Percentiles rank a stretch among this genome's conserved stretches.
phyloP scores from a whole-genome alignment of 53 echinoderm and acorn worm species.

The Astropecten irregularis region DNA sequence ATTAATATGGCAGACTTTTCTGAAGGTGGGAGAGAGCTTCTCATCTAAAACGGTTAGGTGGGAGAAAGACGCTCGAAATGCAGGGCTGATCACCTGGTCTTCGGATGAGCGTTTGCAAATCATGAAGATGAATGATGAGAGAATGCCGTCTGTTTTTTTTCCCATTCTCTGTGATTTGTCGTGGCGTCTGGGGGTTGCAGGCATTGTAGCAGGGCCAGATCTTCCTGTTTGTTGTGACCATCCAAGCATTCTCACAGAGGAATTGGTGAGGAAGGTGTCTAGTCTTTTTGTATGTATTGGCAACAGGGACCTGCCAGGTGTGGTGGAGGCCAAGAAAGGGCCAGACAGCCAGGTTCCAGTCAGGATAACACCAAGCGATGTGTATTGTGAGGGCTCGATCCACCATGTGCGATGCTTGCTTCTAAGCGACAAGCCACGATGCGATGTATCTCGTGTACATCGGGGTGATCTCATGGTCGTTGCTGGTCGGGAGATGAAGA shows the following conservation, averaged over 20 bases:
- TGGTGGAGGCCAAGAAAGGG: slow-evolving; percentile 16
- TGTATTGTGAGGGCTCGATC: background rate
- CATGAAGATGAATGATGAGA: slow-evolving; percentile 1
- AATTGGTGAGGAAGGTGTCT: background rate
- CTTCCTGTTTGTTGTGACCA: background rate
- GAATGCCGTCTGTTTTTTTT: slow-evolving; percentile 1
- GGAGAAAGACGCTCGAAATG: background rate
- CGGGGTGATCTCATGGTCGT: background rate
- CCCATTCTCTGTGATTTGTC: background rate
- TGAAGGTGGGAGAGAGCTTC: background rate
- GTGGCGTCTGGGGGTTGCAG: background rate
- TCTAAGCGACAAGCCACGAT: background rate
- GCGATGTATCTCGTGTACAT: background rate
- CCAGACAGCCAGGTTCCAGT: slow-evolving; percentile 6
- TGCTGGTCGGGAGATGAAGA: slow-evolving; percentile 17
- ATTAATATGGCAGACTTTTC: slow-evolving; percentile 3
- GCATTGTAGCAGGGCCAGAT: background rate
- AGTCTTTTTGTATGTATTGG: background rate
- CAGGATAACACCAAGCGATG: background rate
- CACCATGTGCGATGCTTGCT: background rate
- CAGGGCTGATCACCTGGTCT: slow-evolving; percentile 13
- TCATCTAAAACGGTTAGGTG: background rate
- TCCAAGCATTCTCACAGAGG: background rate
- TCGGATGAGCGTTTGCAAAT: background rate
- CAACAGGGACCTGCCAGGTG: background rate